Evolutionary conservation across 2,113 vertebrate species (phyloP).

Genomic region (Xenopus laevis): DNA sequence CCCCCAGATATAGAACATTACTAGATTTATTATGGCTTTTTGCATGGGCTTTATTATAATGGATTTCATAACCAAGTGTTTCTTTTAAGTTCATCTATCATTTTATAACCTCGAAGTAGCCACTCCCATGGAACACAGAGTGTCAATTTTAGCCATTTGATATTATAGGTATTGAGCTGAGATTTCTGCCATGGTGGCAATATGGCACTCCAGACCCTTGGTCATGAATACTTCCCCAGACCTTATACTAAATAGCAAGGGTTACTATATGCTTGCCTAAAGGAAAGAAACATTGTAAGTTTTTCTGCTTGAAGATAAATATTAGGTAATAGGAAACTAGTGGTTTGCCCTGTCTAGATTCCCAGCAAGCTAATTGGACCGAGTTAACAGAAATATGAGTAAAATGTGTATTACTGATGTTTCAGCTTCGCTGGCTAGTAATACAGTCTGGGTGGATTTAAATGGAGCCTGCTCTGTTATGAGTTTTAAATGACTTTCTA

Average conservation of each 20-base stretch:
- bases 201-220: too few species aligned
- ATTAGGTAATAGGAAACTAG: slow-evolving; percentile 35
- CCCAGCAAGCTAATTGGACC: slow-evolving; percentile 12
- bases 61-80: too few species aligned
- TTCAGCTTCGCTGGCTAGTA: slow-evolving; percentile 18
- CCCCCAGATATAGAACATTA: too few species aligned
- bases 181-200: too few species aligned
- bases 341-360: slow-evolving; percentile 16
- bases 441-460: slow-evolving; percentile 24
- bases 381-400: slow-evolving; percentile 2
- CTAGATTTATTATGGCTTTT: too few species aligned
- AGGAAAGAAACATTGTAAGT: slow-evolving; percentile 16
- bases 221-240: too few species aligned
- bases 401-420: slow-evolving; percentile 19
- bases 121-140: too few species aligned
- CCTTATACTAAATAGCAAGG: background rate
- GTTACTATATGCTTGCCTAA: slow-evolving; percentile 10
- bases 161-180: too few species aligned
- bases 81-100: too few species aligned
- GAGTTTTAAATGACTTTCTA: slow-evolving; percentile 16
- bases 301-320: slow-evolving; percentile 29
- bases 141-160: too few species aligned
- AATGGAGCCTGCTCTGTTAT: slow-evolving; percentile 27
- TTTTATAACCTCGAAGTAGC: too few species aligned
- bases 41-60: too few species aligned